Base-by-base conservation (phyloP, 2,113 vertebrate species). In the Poecilia latipinna region DNA sequence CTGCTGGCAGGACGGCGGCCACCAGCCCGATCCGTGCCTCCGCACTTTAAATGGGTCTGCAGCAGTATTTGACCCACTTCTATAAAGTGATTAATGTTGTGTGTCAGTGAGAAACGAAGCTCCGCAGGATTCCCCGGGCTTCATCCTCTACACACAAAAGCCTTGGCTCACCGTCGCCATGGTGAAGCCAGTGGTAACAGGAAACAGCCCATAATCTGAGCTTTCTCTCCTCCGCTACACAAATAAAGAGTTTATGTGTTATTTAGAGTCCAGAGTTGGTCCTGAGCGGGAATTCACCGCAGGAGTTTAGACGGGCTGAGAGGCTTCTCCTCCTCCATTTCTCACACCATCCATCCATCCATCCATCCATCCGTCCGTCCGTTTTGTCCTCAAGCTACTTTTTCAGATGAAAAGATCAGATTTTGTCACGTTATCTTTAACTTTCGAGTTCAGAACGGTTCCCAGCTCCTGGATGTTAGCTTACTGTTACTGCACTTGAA, bases 51-150 rank as follows among this genome's bases (percentile, higher is more conserved):
- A 79, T 66, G 68, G 75, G 61, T 37, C 85, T 76, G 65, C 78
- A 63, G 81, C 71, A 75, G 77, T 19, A 75, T 82, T 7, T 85
- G 90, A 91, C 90, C 90, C 86, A 88, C 84, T 91, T 91, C 26
- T 85, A 29, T 80, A 80, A 82, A 87, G 87, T 93, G 91, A 91
- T 90, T 88, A 90, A 91, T 91, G 89, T 83, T 83, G 82, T 82
- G 86, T 87, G 90, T 90, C 88, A 90, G 19, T 72, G 89, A 90
- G 86, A 75, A 84, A 69, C 78, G 72, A 48, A 82, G 77, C 91
- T 4, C 85, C 1, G 70, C 86, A 61, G 89, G 82, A 82, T 77
- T 72, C 82, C 76, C 82, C 73, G 86, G 84, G 77, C 69, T 77
- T 75, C 48, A 76, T 82, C 37, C 66, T 24, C 61, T 39, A 17